phyloP scores from a whole-genome alignment of 2,797 vertebrate genomes.

The Paratrypauchen microcephalus region DNA sequence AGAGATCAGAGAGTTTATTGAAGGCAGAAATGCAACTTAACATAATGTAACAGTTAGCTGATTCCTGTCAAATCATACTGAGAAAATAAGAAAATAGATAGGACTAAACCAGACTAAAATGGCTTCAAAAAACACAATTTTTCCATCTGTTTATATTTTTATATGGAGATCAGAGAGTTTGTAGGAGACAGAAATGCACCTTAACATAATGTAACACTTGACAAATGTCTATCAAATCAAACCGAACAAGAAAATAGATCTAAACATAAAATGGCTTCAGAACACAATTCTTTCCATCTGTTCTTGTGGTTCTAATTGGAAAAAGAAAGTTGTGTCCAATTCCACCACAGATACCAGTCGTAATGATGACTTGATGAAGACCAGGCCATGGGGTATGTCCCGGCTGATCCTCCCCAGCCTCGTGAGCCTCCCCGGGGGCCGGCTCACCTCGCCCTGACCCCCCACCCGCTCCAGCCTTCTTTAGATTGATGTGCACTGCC shows the following conservation, averaged over 20 bases:
- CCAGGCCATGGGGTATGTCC: constrained; percentile 39
- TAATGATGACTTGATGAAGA: constrained; percentile 49
- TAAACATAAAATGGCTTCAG: constrained; percentile 9
- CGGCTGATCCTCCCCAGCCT: constrained; percentile 46
- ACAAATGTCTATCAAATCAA: too few species aligned
- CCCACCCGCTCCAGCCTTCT: constrained; percentile 56
- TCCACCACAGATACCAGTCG: constrained; percentile 17
- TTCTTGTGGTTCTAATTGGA: constrained; percentile 8
- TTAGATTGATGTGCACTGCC: constrained; percentile 62
- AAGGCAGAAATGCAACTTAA: too few species aligned
- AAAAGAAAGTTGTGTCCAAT: constrained; percentile 14
- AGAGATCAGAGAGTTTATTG: too few species aligned
- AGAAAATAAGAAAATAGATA: too few species aligned
- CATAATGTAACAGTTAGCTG: too few species aligned
- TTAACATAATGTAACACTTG: too few species aligned
- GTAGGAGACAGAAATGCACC: too few species aligned
- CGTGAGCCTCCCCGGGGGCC: constrained; percentile 27
- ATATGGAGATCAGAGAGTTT: too few species aligned
- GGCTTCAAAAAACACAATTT: constrained; percentile 7
- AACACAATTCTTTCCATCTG: not conserved
- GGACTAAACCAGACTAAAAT: not conserved
- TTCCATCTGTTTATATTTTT: not conserved
- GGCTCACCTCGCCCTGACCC: constrained; percentile 68
- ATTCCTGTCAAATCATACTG: too few species aligned
- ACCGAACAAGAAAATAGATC: too few species aligned